Percentiles rank a stretch among this genome's conserved stretches.
These are phyloP conservation scores for Ammodytes dubius DNA, from an alignment of 2,113 vertebrate genomes.

Conservation along the genomic window DNA sequence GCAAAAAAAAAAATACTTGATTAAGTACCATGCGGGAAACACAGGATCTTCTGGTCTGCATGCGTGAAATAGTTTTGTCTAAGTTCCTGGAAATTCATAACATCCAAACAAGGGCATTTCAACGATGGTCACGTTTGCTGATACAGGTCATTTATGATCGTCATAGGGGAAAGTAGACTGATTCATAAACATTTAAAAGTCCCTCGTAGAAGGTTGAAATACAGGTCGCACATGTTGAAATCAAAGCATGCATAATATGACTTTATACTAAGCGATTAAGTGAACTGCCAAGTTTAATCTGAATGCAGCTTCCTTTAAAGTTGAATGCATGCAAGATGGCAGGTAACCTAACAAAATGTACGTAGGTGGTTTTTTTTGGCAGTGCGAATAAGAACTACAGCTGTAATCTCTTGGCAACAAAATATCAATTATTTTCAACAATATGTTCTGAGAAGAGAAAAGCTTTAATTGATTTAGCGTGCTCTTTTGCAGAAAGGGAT, in stretches of 20 bases:
- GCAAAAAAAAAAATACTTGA: too few species aligned
- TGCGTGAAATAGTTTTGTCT: too few species aligned
- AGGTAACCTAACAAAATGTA: neutral
- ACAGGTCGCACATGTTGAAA: slow-evolving; percentile 25
- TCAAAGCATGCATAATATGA: slow-evolving; percentile 25
- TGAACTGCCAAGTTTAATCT: slow-evolving; percentile 5
- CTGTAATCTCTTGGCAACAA: neutral
- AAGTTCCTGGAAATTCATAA: too few species aligned
- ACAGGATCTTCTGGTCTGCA: too few species aligned
- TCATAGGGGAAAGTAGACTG: too few species aligned
- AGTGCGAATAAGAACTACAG: neutral
- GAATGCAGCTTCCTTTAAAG: neutral
- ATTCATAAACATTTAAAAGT: too few species aligned
- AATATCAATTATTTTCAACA: neutral
- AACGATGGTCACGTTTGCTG: too few species aligned
- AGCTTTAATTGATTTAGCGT: neutral
- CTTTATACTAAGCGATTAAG: slow-evolving; percentile 29
- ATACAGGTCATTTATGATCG: too few species aligned
- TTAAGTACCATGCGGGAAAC: too few species aligned
- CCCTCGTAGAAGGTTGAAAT: too few species aligned
- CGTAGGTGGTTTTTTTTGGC: neutral
- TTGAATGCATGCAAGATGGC: slow-evolving; percentile 4
- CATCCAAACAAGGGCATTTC: too few species aligned
- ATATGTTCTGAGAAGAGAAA: neutral
- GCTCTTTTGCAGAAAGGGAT: neutral